Conservation (phyloP, 2,797 vertebrate genomes). For the Microcaecilia unicolor region DNA sequence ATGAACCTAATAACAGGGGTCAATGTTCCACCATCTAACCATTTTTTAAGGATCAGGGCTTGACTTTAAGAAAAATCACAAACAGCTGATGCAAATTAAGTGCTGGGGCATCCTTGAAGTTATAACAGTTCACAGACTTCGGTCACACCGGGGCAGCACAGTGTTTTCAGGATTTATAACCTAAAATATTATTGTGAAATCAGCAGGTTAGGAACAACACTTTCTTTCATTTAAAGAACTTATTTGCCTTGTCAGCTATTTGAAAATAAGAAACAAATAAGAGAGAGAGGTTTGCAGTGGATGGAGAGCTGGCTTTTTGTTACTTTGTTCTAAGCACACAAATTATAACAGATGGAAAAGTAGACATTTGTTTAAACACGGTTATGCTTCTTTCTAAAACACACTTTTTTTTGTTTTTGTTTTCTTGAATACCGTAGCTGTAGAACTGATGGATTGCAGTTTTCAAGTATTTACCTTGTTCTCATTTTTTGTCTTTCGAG, state of each 20-base stretch:
- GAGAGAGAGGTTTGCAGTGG: not conserved
- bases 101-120: slow-evolving; percentile 71
- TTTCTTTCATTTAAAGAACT: not conserved
- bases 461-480: no score
- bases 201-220: slow-evolving; percentile 23
- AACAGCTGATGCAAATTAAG: slow-evolving; percentile 76
- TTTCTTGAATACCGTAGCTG: no score
- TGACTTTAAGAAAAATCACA: slow-evolving; percentile 65
- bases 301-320: no score
- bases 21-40: slow-evolving; percentile 71
- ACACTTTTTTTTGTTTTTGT: no score
- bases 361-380: not conserved
- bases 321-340: not conserved
- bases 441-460: no score
- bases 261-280: not conserved
- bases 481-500: no score
- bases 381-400: no score
- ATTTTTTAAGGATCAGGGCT: slow-evolving; percentile 66
- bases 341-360: not conserved
- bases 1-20: slow-evolving; percentile 93
- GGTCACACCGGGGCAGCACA: slow-evolving; percentile 54
- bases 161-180: slow-evolving; percentile 41
- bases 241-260: not conserved
- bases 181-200: slow-evolving; percentile 61
- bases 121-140: slow-evolving; percentile 58